phyloP scores from a whole-genome alignment of 2,888 invertebrate species.

The Tribolium freemani region DNA sequence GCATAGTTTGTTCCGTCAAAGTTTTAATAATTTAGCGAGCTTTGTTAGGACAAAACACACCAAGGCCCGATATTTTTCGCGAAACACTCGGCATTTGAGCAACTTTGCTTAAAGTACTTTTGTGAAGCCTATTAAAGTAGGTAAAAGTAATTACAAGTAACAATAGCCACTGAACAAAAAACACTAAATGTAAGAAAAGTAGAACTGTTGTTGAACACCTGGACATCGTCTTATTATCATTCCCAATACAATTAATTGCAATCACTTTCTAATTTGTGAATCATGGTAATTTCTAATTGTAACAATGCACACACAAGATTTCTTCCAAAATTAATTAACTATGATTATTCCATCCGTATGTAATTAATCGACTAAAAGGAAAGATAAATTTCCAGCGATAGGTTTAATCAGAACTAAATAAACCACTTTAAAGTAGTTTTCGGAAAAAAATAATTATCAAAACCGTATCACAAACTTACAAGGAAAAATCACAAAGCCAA shows the following conservation, averaged over 20 bases:
- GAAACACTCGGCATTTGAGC: too few relatives aligned
- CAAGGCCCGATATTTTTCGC: too few relatives aligned
- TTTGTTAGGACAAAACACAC: too few relatives aligned
- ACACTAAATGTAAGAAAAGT: not conserved
- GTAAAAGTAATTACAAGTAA: not conserved
- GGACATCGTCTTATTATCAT: not conserved
- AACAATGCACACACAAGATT: not conserved
- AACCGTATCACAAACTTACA: too few relatives aligned
- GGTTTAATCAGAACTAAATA: not conserved
- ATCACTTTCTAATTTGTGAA: not conserved
- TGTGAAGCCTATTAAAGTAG: not conserved
- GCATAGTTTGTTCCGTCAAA: too few relatives aligned
- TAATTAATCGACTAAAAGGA: not conserved
- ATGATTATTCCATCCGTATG: not conserved
- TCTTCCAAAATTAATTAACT: not conserved
- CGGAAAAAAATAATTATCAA: too few relatives aligned
- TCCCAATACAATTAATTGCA: not conserved
- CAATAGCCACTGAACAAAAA: not conserved
- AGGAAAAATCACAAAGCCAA: too few relatives aligned
- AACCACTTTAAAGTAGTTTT: not conserved
- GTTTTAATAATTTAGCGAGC: too few relatives aligned
- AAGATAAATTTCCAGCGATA: not conserved
- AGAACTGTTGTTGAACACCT: not conserved
- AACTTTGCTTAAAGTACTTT: too few relatives aligned
- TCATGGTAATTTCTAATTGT: not conserved